Evolutionary conservation across 2,113 vertebrate species (phyloP).

Genomic region (Narcine bancroftii): DNA sequence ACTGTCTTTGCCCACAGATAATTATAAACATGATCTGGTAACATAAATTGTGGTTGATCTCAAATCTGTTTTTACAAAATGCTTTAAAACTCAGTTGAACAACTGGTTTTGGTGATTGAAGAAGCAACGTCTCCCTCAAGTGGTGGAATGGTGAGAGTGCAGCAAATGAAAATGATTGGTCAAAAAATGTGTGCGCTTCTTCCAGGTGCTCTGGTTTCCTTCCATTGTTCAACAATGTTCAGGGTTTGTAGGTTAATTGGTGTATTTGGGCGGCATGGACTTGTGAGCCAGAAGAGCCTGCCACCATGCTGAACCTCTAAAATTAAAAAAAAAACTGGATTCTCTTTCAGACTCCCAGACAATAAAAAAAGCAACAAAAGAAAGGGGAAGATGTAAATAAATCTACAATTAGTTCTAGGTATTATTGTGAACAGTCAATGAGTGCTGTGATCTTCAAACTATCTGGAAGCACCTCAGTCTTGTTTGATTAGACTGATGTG

Average conservation of each 20-base stretch:
- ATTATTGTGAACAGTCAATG: background rate
- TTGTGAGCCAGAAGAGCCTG: too few species aligned
- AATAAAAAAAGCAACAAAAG: background rate
- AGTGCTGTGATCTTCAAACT: background rate
- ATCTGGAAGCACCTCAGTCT: background rate
- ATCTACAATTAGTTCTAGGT: too few species aligned
- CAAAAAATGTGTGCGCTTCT: too few species aligned
- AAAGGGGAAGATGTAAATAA: background rate
- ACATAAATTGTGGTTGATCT: background rate
- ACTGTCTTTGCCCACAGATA: too few species aligned
- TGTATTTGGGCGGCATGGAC: too few species aligned
- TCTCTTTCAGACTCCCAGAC: background rate
- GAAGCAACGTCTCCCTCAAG: constrained; percentile 24
- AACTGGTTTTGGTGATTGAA: background rate
- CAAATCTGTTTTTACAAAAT: background rate
- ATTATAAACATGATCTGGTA: background rate
- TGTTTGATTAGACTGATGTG: background rate
- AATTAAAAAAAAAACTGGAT: background rate
- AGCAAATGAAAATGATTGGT: background rate
- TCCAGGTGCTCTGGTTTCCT: too few species aligned
- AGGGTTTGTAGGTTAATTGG: too few species aligned
- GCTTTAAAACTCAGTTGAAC: background rate
- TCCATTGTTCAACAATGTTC: too few species aligned
- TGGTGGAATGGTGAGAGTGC: background rate
- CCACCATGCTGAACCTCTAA: too few species aligned